A percentile compares a stretch with the other conserved stretches of the same genome.
phyloP scores from a whole-genome alignment of 2,888 invertebrate genomes.

The Cancer borealis region DNA sequence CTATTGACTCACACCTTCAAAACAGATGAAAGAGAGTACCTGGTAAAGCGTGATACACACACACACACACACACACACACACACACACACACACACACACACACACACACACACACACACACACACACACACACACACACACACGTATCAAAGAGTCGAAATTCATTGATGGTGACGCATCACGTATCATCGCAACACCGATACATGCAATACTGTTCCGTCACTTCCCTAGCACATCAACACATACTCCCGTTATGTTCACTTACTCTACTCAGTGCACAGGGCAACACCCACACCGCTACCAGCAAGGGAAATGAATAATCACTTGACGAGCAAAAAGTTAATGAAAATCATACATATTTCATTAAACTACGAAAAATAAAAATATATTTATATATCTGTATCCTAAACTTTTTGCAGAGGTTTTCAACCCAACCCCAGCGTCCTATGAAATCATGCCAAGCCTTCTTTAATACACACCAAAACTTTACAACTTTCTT shows the following conservation, averaged over 20 bases:
- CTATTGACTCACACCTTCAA: not conserved
- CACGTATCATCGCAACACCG: not conserved
- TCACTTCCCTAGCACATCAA: not conserved
- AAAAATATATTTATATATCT: no score
- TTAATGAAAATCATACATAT: no score
- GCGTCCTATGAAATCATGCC: not conserved
- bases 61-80: no score
- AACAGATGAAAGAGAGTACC: no score
- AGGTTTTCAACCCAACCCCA: not conserved
- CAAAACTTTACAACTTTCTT: not conserved
- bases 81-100: no score
- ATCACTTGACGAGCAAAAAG: not conserved
- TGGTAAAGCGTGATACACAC: not conserved
- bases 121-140: no score
- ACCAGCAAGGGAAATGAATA: not conserved
- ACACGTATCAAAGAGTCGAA: no score
- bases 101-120: no score
- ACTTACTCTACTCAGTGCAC: not conserved
- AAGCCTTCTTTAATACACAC: not conserved
- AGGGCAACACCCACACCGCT: not conserved
- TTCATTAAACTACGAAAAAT: no score
- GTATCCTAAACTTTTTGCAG: not conserved
- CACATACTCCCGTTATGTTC: not conserved
- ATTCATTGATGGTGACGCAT: not conserved
- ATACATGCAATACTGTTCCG: not conserved